A percentile compares a stretch with the other conserved stretches of the same genome.
These are phyloP conservation scores for Crotalus helleri DNA, from an alignment of 2,113 vertebrate species.

Conservation along the genomic window DNA sequence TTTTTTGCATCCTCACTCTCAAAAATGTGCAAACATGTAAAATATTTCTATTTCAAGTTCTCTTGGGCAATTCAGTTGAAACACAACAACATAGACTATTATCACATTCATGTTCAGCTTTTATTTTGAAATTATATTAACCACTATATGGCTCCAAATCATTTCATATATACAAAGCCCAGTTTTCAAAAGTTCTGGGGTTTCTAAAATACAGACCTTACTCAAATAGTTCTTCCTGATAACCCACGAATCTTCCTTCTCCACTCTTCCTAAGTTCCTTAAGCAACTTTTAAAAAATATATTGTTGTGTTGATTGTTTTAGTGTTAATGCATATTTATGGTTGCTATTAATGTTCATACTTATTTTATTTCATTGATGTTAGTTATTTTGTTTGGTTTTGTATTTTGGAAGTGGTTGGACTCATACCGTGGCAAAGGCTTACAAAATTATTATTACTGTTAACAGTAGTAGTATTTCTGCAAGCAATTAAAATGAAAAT, in stretches of 20 bases:
- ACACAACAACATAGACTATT: constrained; percentile 2
- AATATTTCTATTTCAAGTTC: background rate
- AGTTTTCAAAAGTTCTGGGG: constrained; percentile 26
- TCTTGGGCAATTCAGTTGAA: constrained; percentile 13
- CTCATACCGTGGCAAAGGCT: background rate
- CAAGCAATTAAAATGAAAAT: background rate
- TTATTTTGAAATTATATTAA: constrained; percentile 29
- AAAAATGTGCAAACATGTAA: background rate
- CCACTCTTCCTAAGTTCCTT: background rate
- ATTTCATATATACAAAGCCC: background rate
- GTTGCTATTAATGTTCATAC: background rate
- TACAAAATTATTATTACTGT: background rate
- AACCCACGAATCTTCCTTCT: background rate
- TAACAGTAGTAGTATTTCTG: background rate
- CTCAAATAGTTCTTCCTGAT: background rate
- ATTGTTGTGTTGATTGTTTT: background rate
- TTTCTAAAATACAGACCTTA: background rate
- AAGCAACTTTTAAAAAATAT: background rate
- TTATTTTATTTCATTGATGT: background rate
- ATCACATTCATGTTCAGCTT: constrained; percentile 10
- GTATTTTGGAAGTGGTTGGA: background rate
- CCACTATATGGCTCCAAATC: constrained; percentile 33
- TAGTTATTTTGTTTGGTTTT: background rate
- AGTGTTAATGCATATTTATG: background rate
- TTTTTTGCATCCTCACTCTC: background rate